phyloP scores from a whole-genome alignment of 2,113 vertebrate species.

The Thermophis baileyi region DNA sequence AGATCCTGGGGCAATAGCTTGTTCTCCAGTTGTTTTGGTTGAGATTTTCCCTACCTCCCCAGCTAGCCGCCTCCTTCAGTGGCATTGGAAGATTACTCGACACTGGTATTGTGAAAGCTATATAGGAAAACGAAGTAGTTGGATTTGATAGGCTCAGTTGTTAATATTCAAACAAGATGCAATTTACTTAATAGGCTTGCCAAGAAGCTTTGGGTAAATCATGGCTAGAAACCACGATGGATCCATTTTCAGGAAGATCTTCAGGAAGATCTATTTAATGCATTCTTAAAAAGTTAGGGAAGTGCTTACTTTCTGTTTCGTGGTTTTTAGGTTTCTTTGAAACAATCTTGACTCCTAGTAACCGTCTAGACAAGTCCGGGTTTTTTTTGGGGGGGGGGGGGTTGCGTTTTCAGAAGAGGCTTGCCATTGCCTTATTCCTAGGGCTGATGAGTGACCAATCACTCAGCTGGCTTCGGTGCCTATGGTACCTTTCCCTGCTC shows the following conservation, averaged over 20 bases:
- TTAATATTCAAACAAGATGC: not conserved
- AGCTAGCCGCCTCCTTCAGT: not conserved
- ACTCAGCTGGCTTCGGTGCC: not conserved
- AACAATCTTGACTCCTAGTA: not conserved
- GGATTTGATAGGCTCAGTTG: not conserved
- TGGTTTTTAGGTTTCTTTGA: not conserved
- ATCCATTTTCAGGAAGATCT: too few relatives aligned
- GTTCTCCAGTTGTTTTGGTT: not conserved
- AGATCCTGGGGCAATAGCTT: not conserved
- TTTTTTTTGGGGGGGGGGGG: too few relatives aligned
- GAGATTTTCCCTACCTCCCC: not conserved
- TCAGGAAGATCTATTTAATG: not conserved
- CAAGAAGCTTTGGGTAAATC: not conserved
- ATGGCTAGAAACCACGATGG: not conserved
- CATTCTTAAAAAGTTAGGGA: not conserved
- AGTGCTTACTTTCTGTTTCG: not conserved
- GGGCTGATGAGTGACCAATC: not conserved
- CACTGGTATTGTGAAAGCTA: not conserved
- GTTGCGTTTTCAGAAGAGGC: not conserved
- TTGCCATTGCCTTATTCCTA: not conserved
- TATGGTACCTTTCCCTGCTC: not conserved
- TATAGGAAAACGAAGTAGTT: not conserved
- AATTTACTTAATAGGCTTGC: not conserved
- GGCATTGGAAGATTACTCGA: not conserved
- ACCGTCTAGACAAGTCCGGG: not conserved